phyloP scores from a whole-genome alignment of 2,888 invertebrate species.

The Mimas tiliae region DNA sequence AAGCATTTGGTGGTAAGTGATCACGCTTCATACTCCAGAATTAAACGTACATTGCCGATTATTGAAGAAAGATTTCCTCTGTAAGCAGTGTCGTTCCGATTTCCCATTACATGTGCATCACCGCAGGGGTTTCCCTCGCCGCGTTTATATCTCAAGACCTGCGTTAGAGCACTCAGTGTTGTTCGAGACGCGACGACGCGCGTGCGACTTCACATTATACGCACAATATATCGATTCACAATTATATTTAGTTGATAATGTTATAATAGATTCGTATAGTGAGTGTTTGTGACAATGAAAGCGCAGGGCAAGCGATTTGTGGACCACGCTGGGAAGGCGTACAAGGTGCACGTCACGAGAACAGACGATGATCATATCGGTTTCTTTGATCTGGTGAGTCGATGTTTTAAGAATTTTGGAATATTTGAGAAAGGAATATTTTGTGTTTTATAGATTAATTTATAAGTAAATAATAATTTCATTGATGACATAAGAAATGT shows the following conservation, averaged over 20 bases:
- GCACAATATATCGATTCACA: background rate
- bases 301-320: slow-evolving; percentile 51
- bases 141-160: background rate
- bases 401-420: background rate
- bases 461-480: slow-evolving; percentile 30
- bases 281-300: slow-evolving; percentile 42
- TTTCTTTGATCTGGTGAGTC: slow-evolving; percentile 51
- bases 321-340: slow-evolving; percentile 51
- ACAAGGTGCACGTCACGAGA: slow-evolving; percentile 38
- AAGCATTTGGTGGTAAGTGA: no score
- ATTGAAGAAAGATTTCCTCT: no score
- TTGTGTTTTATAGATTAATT: background rate
- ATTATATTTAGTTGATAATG: background rate
- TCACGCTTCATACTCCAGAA: no score
- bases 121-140: background rate
- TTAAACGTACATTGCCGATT: no score
- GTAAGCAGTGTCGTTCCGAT: background rate
- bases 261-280: background rate
- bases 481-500: slow-evolving; percentile 55
- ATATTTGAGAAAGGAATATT: no score
- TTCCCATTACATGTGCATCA: background rate
- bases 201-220: background rate
- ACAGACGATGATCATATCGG: slow-evolving; percentile 41
- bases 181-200: background rate
- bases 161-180: background rate